Percentiles rank a stretch among this genome's conserved stretches.
These are phyloP conservation scores for Mionectes olivaceus DNA, from an alignment of 2,797 vertebrate genomes.

Conservation along the genomic window DNA sequence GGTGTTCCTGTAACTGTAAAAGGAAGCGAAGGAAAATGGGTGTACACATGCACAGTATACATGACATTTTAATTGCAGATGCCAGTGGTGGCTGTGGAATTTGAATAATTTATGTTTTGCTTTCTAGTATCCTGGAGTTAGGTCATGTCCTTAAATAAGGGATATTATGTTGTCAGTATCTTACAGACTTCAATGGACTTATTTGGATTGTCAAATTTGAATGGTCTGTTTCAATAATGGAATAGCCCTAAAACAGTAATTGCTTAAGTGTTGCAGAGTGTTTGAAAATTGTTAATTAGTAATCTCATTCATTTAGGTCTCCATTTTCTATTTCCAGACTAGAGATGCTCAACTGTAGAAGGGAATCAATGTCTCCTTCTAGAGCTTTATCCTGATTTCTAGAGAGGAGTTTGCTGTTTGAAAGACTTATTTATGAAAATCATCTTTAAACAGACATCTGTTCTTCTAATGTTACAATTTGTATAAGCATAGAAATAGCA, in stretches of 20 bases:
- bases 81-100: background rate
- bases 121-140: background rate
- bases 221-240: background rate
- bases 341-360: background rate
- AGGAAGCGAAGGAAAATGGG: background rate
- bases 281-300: background rate
- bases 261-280: background rate
- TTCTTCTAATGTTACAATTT: background rate
- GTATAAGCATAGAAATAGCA: background rate
- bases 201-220: background rate
- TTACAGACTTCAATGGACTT: background rate
- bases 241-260: background rate
- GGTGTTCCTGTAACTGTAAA: background rate
- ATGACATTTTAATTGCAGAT: background rate
- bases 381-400: background rate
- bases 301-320: background rate
- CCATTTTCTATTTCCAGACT: background rate
- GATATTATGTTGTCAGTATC: background rate
- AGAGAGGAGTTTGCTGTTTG: background rate
- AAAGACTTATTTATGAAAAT: background rate
- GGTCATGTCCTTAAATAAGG: background rate
- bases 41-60: accelerated
- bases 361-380: background rate
- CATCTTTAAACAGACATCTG: background rate
- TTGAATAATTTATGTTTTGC: background rate